Evolutionary conservation across 2,113 vertebrate species (phyloP), one percentile per base, ranked within the genome.

Genomic region (Sarotherodon lohbergeri): DNA sequence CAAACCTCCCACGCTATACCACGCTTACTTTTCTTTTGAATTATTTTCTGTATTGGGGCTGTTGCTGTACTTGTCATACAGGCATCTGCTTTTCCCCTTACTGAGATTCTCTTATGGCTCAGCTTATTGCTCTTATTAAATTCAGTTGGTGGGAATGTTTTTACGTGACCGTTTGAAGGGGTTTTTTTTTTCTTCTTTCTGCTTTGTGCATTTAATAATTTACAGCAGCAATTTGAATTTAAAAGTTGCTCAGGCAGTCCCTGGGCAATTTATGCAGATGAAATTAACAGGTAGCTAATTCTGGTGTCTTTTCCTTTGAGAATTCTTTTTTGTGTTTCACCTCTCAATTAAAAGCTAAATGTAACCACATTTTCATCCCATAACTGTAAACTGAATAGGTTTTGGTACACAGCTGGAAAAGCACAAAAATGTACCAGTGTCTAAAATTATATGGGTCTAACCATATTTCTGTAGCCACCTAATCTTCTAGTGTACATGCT

Each of bases 41-140:
- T 88, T 86, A 61, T 87, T 83, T 87, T 87, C 80, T 63, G 82
- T 71, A 19, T 81, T 17, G 55, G 13, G 84, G 71, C 43, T 82
- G 61, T 78, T 83, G 84, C 78, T 73, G 29, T 57, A 10, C 63
- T 43, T 79, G 81, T 88, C 48, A 73, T 43, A 13, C 8, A 43
- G 76, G 13, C 34, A 5, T 66, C 39, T 82, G 57, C 9, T 48
- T 29, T 3, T 16, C 80, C 29, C 63, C 87, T 50, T 0, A 17
- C 68, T 85, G 55, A 46, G 82, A 52, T 80, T 5, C 46, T 61
- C 24, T 83, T 4, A 32, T 13, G 13, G 57, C 59, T 81, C 55
- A 24, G 82, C 13, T 63, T 19, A 16, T 29, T 9, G 12, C 71
- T 80, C 84, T 54, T 14, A 73, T 73, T 46, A 73, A 73, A 73